Evolutionary conservation across 2,113 vertebrate genomes (phyloP).

Genomic region (Romanogobio albipinnatus): DNA sequence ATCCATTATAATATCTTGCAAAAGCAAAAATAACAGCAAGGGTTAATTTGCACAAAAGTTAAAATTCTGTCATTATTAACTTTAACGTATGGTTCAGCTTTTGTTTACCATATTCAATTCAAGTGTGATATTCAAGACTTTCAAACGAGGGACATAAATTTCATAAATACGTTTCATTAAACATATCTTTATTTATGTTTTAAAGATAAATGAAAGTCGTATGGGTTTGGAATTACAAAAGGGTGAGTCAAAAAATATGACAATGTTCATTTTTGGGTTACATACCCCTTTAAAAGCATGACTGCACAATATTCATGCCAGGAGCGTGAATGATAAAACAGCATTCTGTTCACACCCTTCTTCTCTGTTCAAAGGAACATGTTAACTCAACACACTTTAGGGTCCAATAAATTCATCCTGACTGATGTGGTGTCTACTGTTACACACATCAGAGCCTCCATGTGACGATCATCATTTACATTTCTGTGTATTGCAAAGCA

Average conservation of each 20-base stretch:
- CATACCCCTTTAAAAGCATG: not conserved
- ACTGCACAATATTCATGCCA: not conserved
- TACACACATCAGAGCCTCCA: constrained; percentile 8
- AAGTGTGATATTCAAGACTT: too few relatives aligned
- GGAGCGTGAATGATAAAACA: not conserved
- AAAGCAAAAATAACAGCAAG: not conserved
- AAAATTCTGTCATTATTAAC: not conserved
- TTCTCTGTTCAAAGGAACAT: not conserved
- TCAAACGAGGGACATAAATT: not conserved
- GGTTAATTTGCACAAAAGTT: not conserved
- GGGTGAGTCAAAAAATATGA: not conserved
- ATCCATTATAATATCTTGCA: not conserved
- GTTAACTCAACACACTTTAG: constrained; percentile 12
- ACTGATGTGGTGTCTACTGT: not conserved
- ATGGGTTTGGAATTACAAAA: not conserved
- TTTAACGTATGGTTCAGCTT: too few relatives aligned
- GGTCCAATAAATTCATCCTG: not conserved
- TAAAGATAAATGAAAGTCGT: not conserved
- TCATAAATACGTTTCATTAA: not conserved
- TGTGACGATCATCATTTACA: constrained; percentile 42
- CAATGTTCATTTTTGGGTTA: not conserved
- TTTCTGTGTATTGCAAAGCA: constrained; percentile 48
- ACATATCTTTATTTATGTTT: not conserved
- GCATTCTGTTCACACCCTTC: not conserved
- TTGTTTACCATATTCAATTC: too few relatives aligned